Evolutionary conservation across 2,113 vertebrate species (phyloP), one percentile per base, ranked within the genome.

Genomic region (Butorides virescens): DNA sequence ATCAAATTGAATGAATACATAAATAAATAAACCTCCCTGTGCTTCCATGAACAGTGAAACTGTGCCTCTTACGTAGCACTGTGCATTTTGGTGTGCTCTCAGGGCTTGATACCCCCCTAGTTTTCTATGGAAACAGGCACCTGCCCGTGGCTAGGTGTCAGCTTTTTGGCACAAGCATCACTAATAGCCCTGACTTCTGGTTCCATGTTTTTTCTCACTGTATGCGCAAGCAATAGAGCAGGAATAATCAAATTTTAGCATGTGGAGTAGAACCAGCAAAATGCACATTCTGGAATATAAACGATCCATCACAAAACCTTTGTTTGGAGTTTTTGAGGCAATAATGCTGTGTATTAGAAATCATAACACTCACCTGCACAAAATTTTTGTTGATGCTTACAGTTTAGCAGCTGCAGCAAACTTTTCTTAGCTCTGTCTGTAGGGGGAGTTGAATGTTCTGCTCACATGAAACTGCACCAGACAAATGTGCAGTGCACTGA

Each of bases 401-500:
- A 66, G 77, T 15, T 73, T 3, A 71, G 44, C 65, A 37, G 17
- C 25, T 52, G 39, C 29, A 34, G 30, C 30, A n/a, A 22, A 34
- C 49, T 71, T 6, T 34, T 55, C 39, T 47, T 4, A 5, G 27
- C 50, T 79, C 8, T 70, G 12, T 74, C 16, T 61, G 11, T 5
- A 15, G 71, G 52, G 36, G 18, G 9, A 59, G 49, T 11, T 37
- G 52, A 59, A 11, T 3, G 1, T 4, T 13, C 68, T 56, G 71
- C 39, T 76, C 1, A 0, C 37, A 8, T 32, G 49, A 61, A 73
- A 11, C 52, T 6, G 11, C 19, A 10, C 21, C 47, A 21, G 61
- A 2, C 3, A 18, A 10, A 13, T 0, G 0, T 20, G 32, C 2
- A 2, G 10, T 7, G 5, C 21, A 1, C 63, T 30, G n/a, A 47